These are phyloP conservation scores for Hippolais icterina DNA, from an alignment of 2,113 vertebrate genomes.

Conservation along the genomic window DNA sequence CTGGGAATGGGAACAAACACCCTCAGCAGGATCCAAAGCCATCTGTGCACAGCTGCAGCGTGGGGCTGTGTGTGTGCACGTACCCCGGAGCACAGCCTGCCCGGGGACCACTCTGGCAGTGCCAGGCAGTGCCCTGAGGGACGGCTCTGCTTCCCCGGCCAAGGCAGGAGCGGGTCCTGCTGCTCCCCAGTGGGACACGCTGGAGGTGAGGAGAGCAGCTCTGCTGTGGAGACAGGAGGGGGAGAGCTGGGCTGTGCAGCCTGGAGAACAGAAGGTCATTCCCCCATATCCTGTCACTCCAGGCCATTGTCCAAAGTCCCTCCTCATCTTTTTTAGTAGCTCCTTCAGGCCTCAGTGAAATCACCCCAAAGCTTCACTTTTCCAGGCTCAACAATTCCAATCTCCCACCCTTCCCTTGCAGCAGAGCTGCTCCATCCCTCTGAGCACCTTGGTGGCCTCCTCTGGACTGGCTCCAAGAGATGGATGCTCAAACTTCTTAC, in stretches of 20 bases:
- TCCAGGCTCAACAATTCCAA: not conserved
- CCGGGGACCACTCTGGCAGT: fast-evolving
- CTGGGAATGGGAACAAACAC: not conserved
- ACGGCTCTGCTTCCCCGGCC: not conserved
- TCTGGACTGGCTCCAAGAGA: not conserved
- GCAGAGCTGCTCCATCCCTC: not conserved
- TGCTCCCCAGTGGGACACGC: fast-evolving
- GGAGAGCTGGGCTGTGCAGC: not conserved
- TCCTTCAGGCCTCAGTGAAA: not conserved
- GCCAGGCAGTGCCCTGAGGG: not conserved
- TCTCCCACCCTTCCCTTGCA: not conserved
- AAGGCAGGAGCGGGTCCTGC: not conserved
- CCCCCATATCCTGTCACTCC: not conserved
- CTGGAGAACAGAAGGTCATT: not conserved
- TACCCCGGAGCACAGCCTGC: fast-evolving
- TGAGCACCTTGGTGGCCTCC: not conserved
- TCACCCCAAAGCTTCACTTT: not conserved
- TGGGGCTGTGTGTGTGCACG: not conserved
- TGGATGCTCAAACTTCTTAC: not conserved
- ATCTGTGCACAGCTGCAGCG: not conserved
- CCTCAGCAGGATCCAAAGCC: not conserved
- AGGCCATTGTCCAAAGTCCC: not conserved
- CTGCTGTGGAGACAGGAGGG: not conserved
- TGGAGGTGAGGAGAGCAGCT: not conserved
- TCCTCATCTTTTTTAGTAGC: not conserved